Evolutionary conservation across 2,797 vertebrate genomes (phyloP).

Genomic region (Thripadectes ignobilis): DNA sequence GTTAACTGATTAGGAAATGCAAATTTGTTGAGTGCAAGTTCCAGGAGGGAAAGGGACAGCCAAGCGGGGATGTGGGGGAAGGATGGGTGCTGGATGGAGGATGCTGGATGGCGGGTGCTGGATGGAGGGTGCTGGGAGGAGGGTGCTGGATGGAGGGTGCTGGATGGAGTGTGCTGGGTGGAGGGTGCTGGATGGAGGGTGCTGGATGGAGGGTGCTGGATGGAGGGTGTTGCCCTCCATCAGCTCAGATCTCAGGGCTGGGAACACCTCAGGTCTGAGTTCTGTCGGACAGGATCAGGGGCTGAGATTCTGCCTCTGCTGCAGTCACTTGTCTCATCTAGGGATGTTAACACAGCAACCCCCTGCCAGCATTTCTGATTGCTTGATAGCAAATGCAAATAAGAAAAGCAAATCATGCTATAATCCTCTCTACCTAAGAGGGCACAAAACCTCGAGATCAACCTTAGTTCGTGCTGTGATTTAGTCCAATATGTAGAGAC

Average conservation of each 20-base stretch:
- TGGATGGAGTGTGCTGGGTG: no score
- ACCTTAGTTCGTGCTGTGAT: neutral
- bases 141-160: no score
- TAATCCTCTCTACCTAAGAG: neutral
- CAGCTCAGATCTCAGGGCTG: neutral
- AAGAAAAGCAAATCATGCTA: neutral
- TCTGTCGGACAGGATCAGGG: rapidly evolving
- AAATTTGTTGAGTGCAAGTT: neutral
- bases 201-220: no score
- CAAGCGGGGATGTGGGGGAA: neutral
- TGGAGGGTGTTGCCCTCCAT: rapidly evolving
- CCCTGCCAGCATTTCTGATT: neutral
- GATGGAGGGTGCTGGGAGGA: no score
- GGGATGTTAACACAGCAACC: neutral
- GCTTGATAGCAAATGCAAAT: neutral
- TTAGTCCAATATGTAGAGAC: neutral
- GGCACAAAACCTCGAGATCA: neutral
- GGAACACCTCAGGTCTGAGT: rapidly evolving
- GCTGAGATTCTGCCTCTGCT: neutral
- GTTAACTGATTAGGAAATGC: neutral
- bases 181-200: no score
- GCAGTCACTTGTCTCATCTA: neutral
- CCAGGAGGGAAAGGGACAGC: neutral
- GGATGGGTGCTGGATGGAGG: no score
- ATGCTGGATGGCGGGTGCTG: no score